phyloP scores from a whole-genome alignment of 2,797 vertebrate genomes.

The Cynopterus sphinx region DNA sequence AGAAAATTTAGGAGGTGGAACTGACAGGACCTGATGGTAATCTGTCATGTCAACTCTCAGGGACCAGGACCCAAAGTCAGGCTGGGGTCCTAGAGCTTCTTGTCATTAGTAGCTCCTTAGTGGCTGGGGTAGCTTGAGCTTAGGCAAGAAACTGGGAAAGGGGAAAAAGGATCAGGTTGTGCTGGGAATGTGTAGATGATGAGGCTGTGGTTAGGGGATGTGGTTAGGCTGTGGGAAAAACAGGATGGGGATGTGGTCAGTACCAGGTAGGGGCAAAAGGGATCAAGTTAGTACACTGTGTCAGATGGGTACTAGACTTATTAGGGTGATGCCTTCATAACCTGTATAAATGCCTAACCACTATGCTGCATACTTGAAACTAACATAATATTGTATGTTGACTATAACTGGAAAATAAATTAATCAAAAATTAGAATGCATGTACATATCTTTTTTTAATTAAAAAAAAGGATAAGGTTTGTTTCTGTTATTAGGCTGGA shows the following conservation, averaged over 20 bases:
- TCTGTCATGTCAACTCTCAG: background rate
- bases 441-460: background rate
- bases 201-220: background rate
- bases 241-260: background rate
- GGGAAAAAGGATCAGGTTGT: background rate
- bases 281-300: background rate
- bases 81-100: background rate
- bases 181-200: background rate
- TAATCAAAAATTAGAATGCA: background rate
- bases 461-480: background rate
- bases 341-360: background rate
- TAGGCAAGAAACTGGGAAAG: background rate
- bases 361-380: background rate
- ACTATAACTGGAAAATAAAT: background rate
- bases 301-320: background rate
- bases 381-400: background rate
- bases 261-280: background rate
- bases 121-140: background rate
- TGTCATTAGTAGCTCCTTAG: background rate
- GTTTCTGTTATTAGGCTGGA: background rate
- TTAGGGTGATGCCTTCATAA: background rate
- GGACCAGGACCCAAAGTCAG: background rate
- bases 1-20: background rate
- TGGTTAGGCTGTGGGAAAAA: background rate
- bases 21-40: background rate